phyloP scores from a whole-genome alignment of 2,888 invertebrate genomes.

The Nasonia oneida region DNA sequence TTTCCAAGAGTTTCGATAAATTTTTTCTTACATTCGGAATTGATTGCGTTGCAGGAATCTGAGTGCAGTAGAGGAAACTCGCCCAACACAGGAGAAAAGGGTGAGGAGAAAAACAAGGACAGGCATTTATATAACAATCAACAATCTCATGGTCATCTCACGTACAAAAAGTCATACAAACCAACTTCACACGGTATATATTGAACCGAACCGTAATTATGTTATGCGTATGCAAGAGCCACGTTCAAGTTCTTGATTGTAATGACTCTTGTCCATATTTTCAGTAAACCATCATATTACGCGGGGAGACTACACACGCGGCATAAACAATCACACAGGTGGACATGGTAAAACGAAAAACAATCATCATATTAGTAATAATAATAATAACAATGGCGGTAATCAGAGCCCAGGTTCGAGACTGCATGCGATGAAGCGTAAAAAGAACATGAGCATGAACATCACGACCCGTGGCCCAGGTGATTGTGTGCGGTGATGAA shows the following conservation, averaged over 20 bases:
- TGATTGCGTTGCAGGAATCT: slow-evolving; percentile 71
- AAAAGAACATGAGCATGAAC: slow-evolving; percentile 70
- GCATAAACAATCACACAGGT: slow-evolving; percentile 72
- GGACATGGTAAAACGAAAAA: slow-evolving; percentile 72
- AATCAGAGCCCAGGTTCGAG: slow-evolving; percentile 74
- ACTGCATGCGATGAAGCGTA: slow-evolving; percentile 74
- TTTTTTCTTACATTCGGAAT: neutral
- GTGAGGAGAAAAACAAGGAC: slow-evolving; percentile 74
- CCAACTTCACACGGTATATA: slow-evolving; percentile 73
- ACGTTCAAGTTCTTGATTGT: neutral
- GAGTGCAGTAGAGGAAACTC: slow-evolving; percentile 78
- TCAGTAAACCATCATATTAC: slow-evolving; percentile 73
- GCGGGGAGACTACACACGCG: slow-evolving; percentile 73
- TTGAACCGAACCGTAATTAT: slow-evolving; percentile 48
- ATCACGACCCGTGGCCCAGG: slow-evolving; percentile 73
- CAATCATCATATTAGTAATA: slow-evolving; percentile 69
- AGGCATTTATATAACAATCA: slow-evolving; percentile 73
- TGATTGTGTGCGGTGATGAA: slow-evolving; percentile 78
- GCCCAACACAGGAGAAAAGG: slow-evolving; percentile 76
- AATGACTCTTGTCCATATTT: slow-evolving; percentile 39
- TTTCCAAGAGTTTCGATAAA: slow-evolving; percentile 10
- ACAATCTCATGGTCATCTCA: slow-evolving; percentile 71
- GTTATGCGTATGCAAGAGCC: neutral
- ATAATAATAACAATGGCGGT: slow-evolving; percentile 69
- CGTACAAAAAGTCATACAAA: slow-evolving; percentile 76